Evolutionary conservation across 2,113 vertebrate species (phyloP), one percentile per base, ranked within the genome.

Genomic region (Tenrec ecaudatus): DNA sequence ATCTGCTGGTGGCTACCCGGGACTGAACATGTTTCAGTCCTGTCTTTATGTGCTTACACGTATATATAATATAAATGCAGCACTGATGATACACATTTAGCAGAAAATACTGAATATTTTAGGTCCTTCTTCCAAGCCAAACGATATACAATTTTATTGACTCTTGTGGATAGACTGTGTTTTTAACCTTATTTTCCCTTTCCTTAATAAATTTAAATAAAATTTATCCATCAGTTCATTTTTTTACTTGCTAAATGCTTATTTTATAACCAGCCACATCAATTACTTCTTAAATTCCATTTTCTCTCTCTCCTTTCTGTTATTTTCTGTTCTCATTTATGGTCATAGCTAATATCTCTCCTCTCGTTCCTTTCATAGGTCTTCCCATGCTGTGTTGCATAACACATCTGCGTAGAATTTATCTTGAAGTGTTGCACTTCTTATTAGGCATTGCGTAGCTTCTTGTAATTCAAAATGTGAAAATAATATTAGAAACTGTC

Each of bases 381-480:
- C 89, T 93, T 90, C 57, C 85, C 25, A 80, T 76, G 27, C 38
- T 88, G 0, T 75, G 7, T 91, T 79, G 76, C 25, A 89, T 81
- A 84, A 92, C 75, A 36, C 19, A 16, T 80, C 86, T 88, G 85
- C 38, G 68, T 71, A 96, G 38, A 88, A 90, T 91, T 91, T 25
- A 89, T 84, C 60, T 66, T 88, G 79, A 93, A 53, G 22, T 57
- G 53, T 66, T 79, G 5, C 1, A 25, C 29, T 78, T 91, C 90
- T 43, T 89, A 40, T 53, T 88, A 93, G 62, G 17, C 31, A 43
- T 77, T 91, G 38, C 57, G 15, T 90, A 80, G 15, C 60, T 23
- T 89, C 43, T 80, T 86, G 43, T 93, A 40, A 75, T 53, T 81
- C 76, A 88, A 93, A 95, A 95, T 93, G 69, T 91, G 76, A 88